Base-by-base conservation (phyloP, 2,888 invertebrate genomes). In the Phrixothrix hirtus region DNA sequence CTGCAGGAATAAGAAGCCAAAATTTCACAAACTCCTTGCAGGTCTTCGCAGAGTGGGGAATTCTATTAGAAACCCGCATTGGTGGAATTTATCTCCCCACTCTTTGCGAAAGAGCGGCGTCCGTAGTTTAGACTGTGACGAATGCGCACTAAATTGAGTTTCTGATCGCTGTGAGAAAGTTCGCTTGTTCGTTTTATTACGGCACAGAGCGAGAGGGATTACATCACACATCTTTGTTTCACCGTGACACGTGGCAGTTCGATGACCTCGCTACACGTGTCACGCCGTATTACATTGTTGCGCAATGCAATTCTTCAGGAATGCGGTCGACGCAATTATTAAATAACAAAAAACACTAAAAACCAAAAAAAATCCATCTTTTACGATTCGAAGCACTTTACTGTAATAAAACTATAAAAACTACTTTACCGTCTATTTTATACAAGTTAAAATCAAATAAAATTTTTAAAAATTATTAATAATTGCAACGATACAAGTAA, bases 221-320 rank as follows among this genome's bases (percentile, higher is more conserved):
- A 1, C 29, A 12, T 34, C 26, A 43, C 58, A n/a, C 47, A 32
- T 64, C 67, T 62, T 65, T 47, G 58, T 66, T 54, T 50, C 57
- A 53, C 64, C 36, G 15, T 56, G 68, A 68, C 68, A 68, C 68
- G 68, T 68, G 68, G 65, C 67, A 57, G 68, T 66, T 67, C 68
- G 66, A 63, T 63, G 68, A 68, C 68, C 68, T 64, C 65, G 57
- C 62, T 58, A 63, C 67, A 67, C 68, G 66, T 67, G 68, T 65
- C 48, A 38, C 43, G 49, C 46, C 38, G 41, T 48, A 45, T 42
- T 56, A 55, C 52, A 59, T 57, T 58, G 58, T 60, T 63, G 61
- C 60, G 63, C 60, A 63, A 63, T 58, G 61, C 56, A 59, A 56
- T 63, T 61, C 53, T 47, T 56, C 37, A 32, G 51, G 54, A 56